Conservation (phyloP, 2,797 vertebrate species). For the Anniella stebbinsi region DNA sequence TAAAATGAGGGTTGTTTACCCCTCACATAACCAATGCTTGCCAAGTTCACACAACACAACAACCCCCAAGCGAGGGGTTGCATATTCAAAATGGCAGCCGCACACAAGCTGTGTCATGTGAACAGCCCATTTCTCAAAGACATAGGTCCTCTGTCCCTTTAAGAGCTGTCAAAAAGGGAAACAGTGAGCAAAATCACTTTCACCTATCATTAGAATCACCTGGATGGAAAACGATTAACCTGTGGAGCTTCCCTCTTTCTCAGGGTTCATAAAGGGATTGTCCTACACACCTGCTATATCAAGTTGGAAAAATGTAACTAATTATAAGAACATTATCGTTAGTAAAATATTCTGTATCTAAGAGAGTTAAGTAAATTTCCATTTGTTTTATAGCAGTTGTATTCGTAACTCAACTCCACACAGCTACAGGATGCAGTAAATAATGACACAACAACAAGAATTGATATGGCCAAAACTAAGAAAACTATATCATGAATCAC, state of each 20-base stretch:
- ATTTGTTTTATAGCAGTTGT: neutral
- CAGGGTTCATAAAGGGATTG: neutral
- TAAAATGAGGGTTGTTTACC: too few relatives aligned
- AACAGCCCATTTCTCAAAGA: neutral
- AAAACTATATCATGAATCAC: neutral
- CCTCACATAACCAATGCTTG: too few relatives aligned
- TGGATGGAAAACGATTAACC: neutral
- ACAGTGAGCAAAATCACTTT: neutral
- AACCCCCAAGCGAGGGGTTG: too few relatives aligned
- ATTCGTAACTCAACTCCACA: neutral
- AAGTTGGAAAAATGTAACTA: neutral
- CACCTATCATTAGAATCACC: neutral
- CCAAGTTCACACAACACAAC: too few relatives aligned
- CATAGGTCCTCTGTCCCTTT: too few relatives aligned
- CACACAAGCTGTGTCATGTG: too few relatives aligned
- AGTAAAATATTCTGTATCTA: neutral
- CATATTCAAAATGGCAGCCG: too few relatives aligned
- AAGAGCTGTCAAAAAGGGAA: neutral
- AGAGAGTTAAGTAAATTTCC: neutral
- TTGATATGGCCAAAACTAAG: neutral
- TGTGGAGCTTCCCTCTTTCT: neutral
- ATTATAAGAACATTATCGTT: neutral
- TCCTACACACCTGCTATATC: neutral
- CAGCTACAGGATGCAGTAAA: neutral
- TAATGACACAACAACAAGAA: neutral